These are phyloP conservation scores for Coreoperca whiteheadi DNA, from an alignment of 2,113 vertebrate genomes.

Conservation along the genomic window DNA sequence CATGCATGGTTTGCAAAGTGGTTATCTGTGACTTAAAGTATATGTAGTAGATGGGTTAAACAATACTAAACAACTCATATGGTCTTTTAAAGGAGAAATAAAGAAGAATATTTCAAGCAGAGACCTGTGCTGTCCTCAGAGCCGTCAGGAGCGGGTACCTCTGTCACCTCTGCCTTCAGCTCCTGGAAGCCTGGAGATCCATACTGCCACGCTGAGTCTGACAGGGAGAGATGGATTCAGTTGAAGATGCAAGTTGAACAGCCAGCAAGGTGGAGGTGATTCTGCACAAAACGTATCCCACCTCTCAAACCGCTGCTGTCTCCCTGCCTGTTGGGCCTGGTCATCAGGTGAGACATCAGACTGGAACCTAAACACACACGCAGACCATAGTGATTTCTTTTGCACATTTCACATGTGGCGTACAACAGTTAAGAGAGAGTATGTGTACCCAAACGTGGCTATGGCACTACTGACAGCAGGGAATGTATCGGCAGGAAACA, in stretches of 20 bases:
- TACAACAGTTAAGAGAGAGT: conserved; percentile 1
- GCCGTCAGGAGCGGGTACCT: conserved; percentile 86
- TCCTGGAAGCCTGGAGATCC: conserved; percentile 87
- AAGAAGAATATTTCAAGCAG: background rate
- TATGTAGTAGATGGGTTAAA: background rate
- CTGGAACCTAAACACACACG: conserved; percentile 62
- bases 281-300: conserved; percentile 28
- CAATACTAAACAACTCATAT: background rate
- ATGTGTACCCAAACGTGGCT: conserved; percentile 26
- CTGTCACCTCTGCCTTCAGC: conserved; percentile 90
- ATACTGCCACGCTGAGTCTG: conserved; percentile 84
- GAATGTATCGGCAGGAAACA: conserved; percentile 76
- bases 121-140: conserved; percentile 69
- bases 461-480: conserved; percentile 67
- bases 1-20: background rate
- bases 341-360: conserved; percentile 72
- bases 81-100: background rate
- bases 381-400: background rate
- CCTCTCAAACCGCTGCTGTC: conserved; percentile 80
- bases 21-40: background rate
- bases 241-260: background rate
- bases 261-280: background rate
- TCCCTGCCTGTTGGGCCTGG: conserved; percentile 73
- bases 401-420: conserved; percentile 6
- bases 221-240: conserved; percentile 1